phyloP scores from a whole-genome alignment of 2,888 invertebrate species.

The Hyles lineata region DNA sequence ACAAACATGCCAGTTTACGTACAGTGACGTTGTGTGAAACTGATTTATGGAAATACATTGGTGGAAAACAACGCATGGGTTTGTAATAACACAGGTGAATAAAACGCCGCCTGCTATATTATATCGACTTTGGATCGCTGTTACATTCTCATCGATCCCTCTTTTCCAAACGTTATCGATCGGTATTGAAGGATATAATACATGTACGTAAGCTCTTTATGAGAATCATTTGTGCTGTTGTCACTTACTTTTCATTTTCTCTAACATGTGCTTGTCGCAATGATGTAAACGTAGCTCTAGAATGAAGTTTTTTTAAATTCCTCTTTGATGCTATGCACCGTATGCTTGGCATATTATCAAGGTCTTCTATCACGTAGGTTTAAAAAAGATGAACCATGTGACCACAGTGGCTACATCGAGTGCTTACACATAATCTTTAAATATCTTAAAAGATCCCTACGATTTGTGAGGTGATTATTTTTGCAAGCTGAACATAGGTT shows the following conservation, averaged over 20 bases:
- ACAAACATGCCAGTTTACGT: conserved; percentile 70
- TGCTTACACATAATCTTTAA: background rate
- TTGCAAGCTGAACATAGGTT: background rate
- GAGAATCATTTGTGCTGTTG: conserved; percentile 44
- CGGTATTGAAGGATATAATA: conserved; percentile 47
- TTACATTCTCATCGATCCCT: conserved; percentile 54
- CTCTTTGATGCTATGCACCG: conserved; percentile 12
- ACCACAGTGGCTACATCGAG: background rate
- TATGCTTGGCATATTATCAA: conserved; percentile 31
- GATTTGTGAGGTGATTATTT: background rate
- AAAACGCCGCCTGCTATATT: conserved; percentile 43
- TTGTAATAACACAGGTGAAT: conserved; percentile 66
- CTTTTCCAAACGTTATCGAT: conserved; percentile 55
- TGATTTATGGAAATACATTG: conserved; percentile 58
- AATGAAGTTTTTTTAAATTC: conserved; percentile 20
- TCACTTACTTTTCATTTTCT: conserved; percentile 33
- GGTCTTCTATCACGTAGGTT: conserved; percentile 27
- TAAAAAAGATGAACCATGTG: conserved; percentile 4
- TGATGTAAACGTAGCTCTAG: background rate
- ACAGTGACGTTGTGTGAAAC: conserved; percentile 76
- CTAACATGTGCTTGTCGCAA: background rate
- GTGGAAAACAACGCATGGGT: conserved; percentile 62
- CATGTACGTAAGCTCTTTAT: conserved; percentile 40
- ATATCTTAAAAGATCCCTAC: conserved; percentile 4
- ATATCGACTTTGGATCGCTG: conserved; percentile 32